Evolutionary conservation across 2,113 vertebrate species (phyloP).

Genomic region (Hypanus sabinus): DNA sequence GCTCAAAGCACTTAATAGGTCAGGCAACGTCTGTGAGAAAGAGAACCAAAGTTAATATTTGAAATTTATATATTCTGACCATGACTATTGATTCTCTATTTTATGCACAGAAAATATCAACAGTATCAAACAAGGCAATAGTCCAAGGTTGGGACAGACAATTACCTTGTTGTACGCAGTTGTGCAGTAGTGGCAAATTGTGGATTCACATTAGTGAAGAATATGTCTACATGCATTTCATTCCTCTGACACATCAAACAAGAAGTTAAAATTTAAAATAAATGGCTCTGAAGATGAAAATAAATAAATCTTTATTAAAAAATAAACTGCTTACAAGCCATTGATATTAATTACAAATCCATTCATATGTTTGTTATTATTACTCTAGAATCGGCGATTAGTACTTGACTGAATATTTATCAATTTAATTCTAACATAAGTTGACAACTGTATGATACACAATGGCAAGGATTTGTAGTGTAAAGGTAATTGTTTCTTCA

Average conservation of each 20-base stretch:
- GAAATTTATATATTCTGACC: neutral
- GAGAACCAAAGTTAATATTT: too few relatives aligned
- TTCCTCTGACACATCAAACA: neutral
- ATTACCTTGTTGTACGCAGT: neutral
- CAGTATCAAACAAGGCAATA: neutral
- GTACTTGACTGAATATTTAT: neutral
- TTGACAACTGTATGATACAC: neutral
- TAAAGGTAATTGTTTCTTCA: constrained; percentile 22
- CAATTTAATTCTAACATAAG: neutral
- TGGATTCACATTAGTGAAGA: neutral
- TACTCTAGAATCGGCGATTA: too few relatives aligned
- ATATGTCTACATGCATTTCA: neutral
- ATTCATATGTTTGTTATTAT: neutral
- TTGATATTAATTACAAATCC: too few relatives aligned
- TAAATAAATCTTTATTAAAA: neutral
- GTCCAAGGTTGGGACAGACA: neutral
- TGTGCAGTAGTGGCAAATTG: neutral
- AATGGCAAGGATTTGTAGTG: constrained; percentile 17
- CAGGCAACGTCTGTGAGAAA: too few relatives aligned
- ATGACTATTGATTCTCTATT: neutral
- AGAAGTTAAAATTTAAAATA: neutral
- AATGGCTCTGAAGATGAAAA: neutral
- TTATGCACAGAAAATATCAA: neutral
- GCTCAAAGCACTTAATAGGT: too few relatives aligned
- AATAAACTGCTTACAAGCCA: neutral